phyloP scores from a whole-genome alignment of 2,797 vertebrate genomes.

The Morelia viridis region DNA sequence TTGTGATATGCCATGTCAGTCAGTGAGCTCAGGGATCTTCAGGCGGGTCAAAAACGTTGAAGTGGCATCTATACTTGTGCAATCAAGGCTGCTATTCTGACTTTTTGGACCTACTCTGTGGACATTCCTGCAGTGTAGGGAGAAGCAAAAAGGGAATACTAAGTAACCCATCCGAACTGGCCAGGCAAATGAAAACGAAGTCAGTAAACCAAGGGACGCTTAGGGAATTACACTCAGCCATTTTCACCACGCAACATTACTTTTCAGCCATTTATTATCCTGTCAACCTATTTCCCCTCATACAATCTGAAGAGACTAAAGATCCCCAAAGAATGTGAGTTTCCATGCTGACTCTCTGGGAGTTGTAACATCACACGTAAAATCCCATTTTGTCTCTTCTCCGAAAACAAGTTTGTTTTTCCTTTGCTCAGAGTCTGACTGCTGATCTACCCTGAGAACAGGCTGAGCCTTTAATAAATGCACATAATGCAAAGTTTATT shows the following conservation, averaged over 20 bases:
- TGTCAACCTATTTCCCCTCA: background rate
- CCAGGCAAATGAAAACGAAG: background rate
- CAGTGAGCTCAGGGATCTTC: too few species aligned
- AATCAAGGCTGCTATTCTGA: background rate
- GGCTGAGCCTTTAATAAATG: constrained; percentile 12
- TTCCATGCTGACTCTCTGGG: background rate
- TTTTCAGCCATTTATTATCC: background rate
- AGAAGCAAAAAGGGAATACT: background rate
- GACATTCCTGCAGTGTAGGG: background rate
- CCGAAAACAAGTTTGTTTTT: constrained; percentile 15
- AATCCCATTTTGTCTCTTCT: background rate
- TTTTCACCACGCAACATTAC: background rate
- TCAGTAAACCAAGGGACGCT: background rate
- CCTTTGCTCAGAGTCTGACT: background rate
- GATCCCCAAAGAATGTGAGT: background rate
- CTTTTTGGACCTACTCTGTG: background rate
- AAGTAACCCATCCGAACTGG: background rate
- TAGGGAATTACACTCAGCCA: background rate
- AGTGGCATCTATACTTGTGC: background rate
- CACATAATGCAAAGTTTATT: constrained; percentile 28
- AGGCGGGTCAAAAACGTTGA: background rate
- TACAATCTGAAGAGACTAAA: background rate
- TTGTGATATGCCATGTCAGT: too few species aligned
- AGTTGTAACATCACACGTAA: background rate
- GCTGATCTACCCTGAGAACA: constrained; percentile 2